phyloP scores from a whole-genome alignment of 2,888 invertebrate genomes.

The Drosophila formosana region DNA sequence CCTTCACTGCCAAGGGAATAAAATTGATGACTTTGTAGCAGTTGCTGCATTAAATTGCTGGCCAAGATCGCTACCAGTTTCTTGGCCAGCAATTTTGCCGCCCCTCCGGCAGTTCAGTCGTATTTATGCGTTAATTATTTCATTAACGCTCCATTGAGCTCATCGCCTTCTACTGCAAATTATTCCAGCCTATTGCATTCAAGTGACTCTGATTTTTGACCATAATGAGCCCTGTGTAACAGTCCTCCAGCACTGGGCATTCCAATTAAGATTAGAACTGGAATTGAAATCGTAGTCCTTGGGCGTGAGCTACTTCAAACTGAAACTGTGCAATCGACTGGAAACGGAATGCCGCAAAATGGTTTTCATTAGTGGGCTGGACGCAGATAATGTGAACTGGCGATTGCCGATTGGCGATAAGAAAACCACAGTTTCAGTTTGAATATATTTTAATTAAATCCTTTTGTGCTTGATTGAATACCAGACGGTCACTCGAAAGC shows the following conservation, averaged over 20 bases:
- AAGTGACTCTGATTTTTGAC: conserved; percentile 70
- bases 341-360: conserved; percentile 51
- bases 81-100: conserved; percentile 6
- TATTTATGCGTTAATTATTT: conserved; percentile 73
- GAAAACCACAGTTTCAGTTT: conserved; percentile 22
- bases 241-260: not conserved
- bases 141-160: conserved; percentile 67
- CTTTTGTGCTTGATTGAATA: conserved; percentile 15
- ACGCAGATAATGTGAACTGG: conserved; percentile 17
- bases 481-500: not conserved
- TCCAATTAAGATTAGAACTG: not conserved
- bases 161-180: conserved; percentile 43
- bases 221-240: conserved; percentile 42
- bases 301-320: conserved; percentile 31
- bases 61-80: conserved; percentile 18
- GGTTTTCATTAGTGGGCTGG: conserved; percentile 39
- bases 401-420: conserved; percentile 1
- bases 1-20: conserved; percentile 27
- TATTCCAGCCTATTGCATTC: conserved; percentile 75
- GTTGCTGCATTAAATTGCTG: conserved; percentile 43
- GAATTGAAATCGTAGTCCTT: not conserved
- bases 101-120: conserved; percentile 29
- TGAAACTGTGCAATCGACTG: conserved; percentile 63
- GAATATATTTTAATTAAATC: conserved; percentile 62
- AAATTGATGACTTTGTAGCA: conserved; percentile 71